These are phyloP conservation scores for Fabriciana adippe DNA, from an alignment of 2,888 invertebrate species.

Conservation along the genomic window DNA sequence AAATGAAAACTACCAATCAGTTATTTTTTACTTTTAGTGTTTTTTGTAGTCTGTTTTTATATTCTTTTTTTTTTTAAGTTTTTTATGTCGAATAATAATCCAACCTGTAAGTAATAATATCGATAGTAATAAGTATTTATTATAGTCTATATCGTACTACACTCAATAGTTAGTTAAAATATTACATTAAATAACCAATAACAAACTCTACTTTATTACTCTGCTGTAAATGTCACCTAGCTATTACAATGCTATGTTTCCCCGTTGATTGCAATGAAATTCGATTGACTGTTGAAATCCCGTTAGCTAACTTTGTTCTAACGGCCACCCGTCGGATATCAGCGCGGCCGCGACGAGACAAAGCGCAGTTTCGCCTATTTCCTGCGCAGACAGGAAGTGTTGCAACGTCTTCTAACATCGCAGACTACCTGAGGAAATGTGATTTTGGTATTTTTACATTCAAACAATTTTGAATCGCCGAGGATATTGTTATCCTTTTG, in stretches of 20 bases:
- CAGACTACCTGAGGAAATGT: constrained; percentile 22
- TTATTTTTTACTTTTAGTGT: no score
- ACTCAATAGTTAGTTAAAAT: no score
- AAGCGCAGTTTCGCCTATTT: constrained; percentile 69
- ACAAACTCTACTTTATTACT: no score
- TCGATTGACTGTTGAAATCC: constrained; percentile 28
- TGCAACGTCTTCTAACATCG: constrained; percentile 32
- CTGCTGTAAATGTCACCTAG: constrained; percentile 1
- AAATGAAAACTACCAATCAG: no score
- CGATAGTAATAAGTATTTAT: no score
- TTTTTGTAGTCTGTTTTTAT: no score
- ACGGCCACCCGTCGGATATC: constrained; percentile 22
- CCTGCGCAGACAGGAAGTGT: constrained; percentile 70
- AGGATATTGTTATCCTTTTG: constrained; percentile 8
- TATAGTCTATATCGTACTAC: no score
- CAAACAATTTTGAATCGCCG: constrained; percentile 1
- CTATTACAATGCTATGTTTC: constrained; percentile 13
- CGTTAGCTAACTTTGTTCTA: constrained; percentile 34
- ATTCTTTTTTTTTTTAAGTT: no score
- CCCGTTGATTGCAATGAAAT: constrained; percentile 19
- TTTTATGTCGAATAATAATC: no score
- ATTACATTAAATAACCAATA: no score
- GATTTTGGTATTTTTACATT: constrained; percentile 13
- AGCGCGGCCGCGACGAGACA: constrained; percentile 53
- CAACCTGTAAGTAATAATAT: no score